phyloP scores from a whole-genome alignment of 2,888 invertebrate species.

The Plebejus argus region DNA sequence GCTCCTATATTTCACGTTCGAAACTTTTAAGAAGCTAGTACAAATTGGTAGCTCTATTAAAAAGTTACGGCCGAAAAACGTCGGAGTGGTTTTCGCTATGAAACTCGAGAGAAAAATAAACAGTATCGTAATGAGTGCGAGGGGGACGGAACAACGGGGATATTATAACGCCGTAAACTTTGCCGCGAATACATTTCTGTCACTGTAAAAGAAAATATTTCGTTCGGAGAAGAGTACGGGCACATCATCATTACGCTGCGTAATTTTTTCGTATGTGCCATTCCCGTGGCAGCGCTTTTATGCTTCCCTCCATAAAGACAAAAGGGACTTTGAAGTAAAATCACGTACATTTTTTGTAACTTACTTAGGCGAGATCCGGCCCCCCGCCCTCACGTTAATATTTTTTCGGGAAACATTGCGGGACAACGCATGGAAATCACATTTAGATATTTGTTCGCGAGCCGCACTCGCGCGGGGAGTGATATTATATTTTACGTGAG shows the following conservation, averaged over 20 bases:
- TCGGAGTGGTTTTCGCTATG: constrained; percentile 39
- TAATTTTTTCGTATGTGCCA: constrained; percentile 80
- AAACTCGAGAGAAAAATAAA: constrained; percentile 42
- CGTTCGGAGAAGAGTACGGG: constrained; percentile 72
- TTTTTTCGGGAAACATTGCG: constrained; percentile 80
- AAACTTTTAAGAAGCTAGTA: constrained; percentile 44
- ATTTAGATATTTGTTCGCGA: constrained; percentile 79
- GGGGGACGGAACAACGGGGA: constrained; percentile 36
- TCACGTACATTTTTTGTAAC: constrained; percentile 82
- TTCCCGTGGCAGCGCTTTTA: constrained; percentile 78
- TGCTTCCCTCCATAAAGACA: constrained; percentile 79
- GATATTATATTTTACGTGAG: constrained; percentile 81
- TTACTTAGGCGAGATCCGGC: constrained; percentile 77
- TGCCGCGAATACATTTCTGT: constrained; percentile 65
- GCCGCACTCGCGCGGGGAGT: constrained; percentile 71
- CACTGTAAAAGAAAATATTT: constrained; percentile 75
- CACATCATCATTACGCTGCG: constrained; percentile 79
- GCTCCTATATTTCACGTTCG: constrained; percentile 41
- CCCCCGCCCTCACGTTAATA: constrained; percentile 80
- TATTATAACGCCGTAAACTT: constrained; percentile 56
- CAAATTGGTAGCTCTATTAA: constrained; percentile 44
- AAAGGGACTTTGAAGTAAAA: constrained; percentile 81
- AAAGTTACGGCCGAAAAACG: constrained; percentile 43
- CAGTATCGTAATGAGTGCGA: constrained; percentile 44
- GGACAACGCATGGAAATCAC: constrained; percentile 81